A percentile compares a stretch with the other conserved stretches of the same genome.
Conservation (phyloP, 2,113 vertebrate species). For the Motacilla tschutschensis region DNA sequence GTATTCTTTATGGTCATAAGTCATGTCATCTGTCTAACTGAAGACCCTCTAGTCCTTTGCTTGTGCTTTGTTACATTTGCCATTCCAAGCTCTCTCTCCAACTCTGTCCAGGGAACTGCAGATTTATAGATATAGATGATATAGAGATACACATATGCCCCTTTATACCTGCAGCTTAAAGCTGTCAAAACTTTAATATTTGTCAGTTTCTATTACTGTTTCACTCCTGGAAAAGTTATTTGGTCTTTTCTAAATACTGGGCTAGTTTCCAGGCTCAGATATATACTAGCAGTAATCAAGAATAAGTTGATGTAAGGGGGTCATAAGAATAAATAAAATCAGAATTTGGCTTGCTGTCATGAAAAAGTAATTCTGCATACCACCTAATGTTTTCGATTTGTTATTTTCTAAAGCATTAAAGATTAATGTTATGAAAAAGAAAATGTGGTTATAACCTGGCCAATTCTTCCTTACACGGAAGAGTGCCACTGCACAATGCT, state of each 20-base stretch:
- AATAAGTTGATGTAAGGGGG: not conserved
- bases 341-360: not conserved
- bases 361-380: not conserved
- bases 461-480: not conserved
- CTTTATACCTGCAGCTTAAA: not conserved
- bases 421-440: not conserved
- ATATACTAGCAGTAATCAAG: not conserved
- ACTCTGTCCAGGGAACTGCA: not conserved
- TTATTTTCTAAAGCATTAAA: slow-evolving; percentile 2
- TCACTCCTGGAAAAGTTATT: not conserved
- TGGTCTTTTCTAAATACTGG: not conserved
- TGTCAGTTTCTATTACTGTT: not conserved
- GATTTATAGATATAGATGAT: not conserved
- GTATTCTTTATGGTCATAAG: not conserved
- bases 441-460: not conserved
- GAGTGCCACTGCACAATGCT: not conserved
- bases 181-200: not conserved
- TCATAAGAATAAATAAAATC: not conserved
- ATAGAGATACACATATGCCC: not conserved
- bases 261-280: not conserved
- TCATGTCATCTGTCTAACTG: not conserved
- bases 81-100: not conserved
- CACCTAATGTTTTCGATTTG: not conserved
- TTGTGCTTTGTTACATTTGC: not conserved
- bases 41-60: not conserved